These are phyloP conservation scores for Dioctria linearis DNA, from an alignment of 2,888 invertebrate species.

Conservation along the genomic window DNA sequence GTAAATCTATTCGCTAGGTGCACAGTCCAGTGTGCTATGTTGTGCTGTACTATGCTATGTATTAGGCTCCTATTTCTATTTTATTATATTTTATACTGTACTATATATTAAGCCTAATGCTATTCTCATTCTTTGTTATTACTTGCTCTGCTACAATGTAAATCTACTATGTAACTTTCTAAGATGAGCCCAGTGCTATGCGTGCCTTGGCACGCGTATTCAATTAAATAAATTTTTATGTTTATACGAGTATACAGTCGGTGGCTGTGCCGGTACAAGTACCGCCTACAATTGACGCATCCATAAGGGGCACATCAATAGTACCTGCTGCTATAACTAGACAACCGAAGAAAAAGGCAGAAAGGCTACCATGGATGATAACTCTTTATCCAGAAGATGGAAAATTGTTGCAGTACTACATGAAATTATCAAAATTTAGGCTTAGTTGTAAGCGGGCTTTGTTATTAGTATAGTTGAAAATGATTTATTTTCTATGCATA, in stretches of 20 bases:
- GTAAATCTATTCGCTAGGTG: too few species aligned
- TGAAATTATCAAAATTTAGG: constrained; percentile 90
- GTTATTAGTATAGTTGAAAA: constrained; percentile 66
- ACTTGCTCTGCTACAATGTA: too few species aligned
- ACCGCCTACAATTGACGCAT: constrained; percentile 60
- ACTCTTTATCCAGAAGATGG: constrained; percentile 76
- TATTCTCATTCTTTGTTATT: too few species aligned
- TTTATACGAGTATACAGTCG: constrained; percentile 60
- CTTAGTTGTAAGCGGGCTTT: constrained; percentile 79
- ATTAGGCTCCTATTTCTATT: too few species aligned
- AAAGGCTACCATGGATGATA: constrained; percentile 74
- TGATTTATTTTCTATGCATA: constrained; percentile 68
- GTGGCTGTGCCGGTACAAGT: constrained; percentile 61
- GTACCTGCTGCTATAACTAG: not conserved
- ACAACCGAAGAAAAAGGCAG: not conserved
- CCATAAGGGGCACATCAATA: constrained; percentile 53
- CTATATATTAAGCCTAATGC: too few species aligned
- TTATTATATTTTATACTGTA: too few species aligned
- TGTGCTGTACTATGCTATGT: too few species aligned
- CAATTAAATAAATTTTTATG: too few species aligned
- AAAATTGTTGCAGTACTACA: constrained; percentile 81
- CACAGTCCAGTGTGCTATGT: too few species aligned
- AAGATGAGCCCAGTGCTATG: too few species aligned
- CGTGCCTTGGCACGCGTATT: too few species aligned
- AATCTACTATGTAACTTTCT: too few species aligned